Conservation (phyloP, 2,888 invertebrate species). For the Ormyrus labotus region DNA sequence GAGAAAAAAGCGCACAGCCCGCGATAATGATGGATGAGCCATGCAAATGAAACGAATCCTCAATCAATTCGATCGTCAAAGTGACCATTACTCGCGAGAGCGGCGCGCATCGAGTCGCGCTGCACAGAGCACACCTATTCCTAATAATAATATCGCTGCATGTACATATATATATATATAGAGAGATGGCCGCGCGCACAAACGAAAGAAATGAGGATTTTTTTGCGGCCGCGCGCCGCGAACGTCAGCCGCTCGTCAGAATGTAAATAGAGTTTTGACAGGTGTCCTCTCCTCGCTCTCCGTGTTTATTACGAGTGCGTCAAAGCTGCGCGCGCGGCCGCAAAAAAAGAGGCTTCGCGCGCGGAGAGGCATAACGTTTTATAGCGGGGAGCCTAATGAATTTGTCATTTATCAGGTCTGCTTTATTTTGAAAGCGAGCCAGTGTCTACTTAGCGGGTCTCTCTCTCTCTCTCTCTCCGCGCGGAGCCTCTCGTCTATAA, state of each 20-base stretch:
- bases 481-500: slow-evolving; percentile 22
- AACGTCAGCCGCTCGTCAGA: slow-evolving; percentile 32
- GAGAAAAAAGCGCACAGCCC: background rate
- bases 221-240: background rate
- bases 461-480: background rate
- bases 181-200: too few relatives aligned
- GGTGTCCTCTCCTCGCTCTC: slow-evolving; percentile 11
- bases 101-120: background rate
- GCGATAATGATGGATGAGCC: background rate
- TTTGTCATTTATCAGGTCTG: slow-evolving; percentile 37
- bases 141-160: too few relatives aligned
- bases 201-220: background rate
- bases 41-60: slow-evolving; percentile 25
- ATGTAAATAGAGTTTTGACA: slow-evolving; percentile 47
- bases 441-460: slow-evolving; percentile 11
- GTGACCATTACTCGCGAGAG: slow-evolving; percentile 1
- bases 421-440: slow-evolving; percentile 29
- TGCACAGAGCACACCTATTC: too few relatives aligned
- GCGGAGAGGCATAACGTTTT: background rate
- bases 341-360: background rate
- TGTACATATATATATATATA: too few relatives aligned
- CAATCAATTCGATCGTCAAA: slow-evolving; percentile 21
- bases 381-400: slow-evolving; percentile 10
- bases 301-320: slow-evolving; percentile 7
- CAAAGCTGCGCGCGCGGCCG: background rate